These are phyloP conservation scores for Trinectes maculatus DNA, from an alignment of 2,113 vertebrate genomes.

Conservation along the genomic window DNA sequence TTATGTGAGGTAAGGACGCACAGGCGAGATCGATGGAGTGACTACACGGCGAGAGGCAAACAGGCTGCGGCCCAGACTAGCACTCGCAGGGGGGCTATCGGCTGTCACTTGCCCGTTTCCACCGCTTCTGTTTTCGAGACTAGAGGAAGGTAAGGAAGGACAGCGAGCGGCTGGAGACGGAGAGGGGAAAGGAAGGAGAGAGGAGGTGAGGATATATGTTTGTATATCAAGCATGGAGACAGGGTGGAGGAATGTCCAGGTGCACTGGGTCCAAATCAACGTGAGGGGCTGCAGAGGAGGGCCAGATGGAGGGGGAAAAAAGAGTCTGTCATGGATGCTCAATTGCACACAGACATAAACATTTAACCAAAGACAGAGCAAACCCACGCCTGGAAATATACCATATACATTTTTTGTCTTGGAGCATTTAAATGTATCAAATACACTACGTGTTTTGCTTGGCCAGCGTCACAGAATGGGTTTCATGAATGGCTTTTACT, in stretches of 20 bases:
- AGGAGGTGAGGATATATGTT: constrained; percentile 39
- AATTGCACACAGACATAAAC: constrained; percentile 80
- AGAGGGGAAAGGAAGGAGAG: constrained; percentile 57
- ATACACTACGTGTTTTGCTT: constrained; percentile 62
- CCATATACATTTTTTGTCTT: constrained; percentile 56
- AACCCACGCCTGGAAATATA: constrained; percentile 53
- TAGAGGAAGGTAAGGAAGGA: constrained; percentile 19
- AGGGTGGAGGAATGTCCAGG: constrained; percentile 53
- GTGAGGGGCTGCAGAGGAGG: constrained; percentile 35
- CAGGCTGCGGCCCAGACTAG: constrained; percentile 62
- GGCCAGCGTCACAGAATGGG: constrained; percentile 35
- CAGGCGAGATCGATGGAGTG: constrained; percentile 67
- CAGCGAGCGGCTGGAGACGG: constrained; percentile 8
- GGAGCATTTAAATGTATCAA: constrained; percentile 53
- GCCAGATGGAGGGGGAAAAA: constrained; percentile 23
- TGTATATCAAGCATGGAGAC: constrained; percentile 43
- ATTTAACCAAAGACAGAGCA: constrained; percentile 42
- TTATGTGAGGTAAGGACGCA: constrained; percentile 72
- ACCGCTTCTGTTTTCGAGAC: constrained; percentile 38
- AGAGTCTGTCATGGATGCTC: constrained; percentile 63
- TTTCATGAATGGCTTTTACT: constrained; percentile 20
- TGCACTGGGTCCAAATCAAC: constrained; percentile 54
- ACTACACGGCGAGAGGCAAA: constrained; percentile 37
- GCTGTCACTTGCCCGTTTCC: constrained; percentile 62
- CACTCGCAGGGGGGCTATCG: constrained; percentile 70